These are phyloP conservation scores for Marmota flaviventris DNA, from an alignment of 2,113 vertebrate genomes.

Conservation along the genomic window DNA sequence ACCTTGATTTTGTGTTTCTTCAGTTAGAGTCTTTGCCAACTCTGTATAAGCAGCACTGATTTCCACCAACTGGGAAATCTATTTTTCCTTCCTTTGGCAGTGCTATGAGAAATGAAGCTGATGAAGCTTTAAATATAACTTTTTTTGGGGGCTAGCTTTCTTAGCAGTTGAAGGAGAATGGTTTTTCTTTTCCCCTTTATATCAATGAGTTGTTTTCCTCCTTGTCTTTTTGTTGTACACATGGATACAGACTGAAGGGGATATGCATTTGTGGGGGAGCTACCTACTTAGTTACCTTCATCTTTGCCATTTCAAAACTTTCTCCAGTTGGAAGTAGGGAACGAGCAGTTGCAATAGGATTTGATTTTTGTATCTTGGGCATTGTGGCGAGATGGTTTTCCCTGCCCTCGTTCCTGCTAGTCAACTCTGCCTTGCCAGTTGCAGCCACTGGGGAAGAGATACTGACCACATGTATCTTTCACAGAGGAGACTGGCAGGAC, in stretches of 20 bases:
- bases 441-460: neutral
- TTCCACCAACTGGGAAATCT: slow-evolving; percentile 43
- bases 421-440: neutral
- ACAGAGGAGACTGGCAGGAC: fast-evolving
- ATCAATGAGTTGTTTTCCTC: neutral
- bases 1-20: slow-evolving; percentile 59
- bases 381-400: neutral
- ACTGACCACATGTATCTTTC: neutral
- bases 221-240: slow-evolving; percentile 12
- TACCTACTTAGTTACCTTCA: neutral
- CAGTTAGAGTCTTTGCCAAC: neutral
- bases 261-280: neutral
- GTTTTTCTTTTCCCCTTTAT: neutral
- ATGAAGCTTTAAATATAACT: neutral
- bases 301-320: neutral
- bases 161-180: neutral
- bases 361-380: neutral
- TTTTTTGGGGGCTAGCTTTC: neutral
- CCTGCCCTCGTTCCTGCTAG: neutral
- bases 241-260: neutral
- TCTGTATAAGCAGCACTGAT: slow-evolving; percentile 7
- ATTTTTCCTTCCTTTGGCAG: neutral
- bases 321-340: neutral
- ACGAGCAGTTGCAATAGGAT: neutral
- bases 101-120: neutral